A percentile compares a stretch with the other conserved stretches of the same genome.
phyloP scores from a whole-genome alignment of 2,888 invertebrate genomes.

The Cantharis flavilabris region DNA sequence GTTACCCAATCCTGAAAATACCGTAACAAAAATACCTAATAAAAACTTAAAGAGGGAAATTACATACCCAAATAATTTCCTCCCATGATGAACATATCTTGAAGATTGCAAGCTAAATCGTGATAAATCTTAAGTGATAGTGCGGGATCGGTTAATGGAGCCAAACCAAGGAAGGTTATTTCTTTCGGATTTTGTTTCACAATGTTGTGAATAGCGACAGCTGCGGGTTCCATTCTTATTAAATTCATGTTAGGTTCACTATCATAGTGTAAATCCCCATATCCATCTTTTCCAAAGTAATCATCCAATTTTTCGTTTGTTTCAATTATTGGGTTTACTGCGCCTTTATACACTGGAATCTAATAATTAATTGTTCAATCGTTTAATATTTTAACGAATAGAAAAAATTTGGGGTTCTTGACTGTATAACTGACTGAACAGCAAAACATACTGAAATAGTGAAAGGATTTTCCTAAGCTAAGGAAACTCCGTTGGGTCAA shows the following conservation, averaged over 20 bases:
- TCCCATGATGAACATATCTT: slow-evolving; percentile 77
- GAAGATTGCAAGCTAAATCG: slow-evolving; percentile 64
- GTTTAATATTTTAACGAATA: background rate
- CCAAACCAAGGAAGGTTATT: slow-evolving; percentile 68
- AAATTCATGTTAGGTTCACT: slow-evolving; percentile 37
- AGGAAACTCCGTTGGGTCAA: no score
- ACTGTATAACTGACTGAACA: no score
- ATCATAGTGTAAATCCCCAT: slow-evolving; percentile 62
- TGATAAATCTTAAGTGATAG: slow-evolving; percentile 72
- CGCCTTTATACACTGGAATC: slow-evolving; percentile 75
- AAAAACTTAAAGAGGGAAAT: background rate
- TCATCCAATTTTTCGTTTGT: slow-evolving; percentile 48
- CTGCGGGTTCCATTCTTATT: slow-evolving; percentile 54
- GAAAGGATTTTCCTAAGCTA: no score
- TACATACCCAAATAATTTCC: slow-evolving; percentile 71
- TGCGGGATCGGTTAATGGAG: slow-evolving; percentile 80
- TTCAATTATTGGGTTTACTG: slow-evolving; percentile 56
- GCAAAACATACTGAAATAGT: no score
- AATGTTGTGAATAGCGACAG: slow-evolving; percentile 63
- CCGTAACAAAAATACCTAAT: background rate
- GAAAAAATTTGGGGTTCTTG: background rate
- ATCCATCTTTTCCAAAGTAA: slow-evolving; percentile 72
- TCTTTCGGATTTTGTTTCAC: slow-evolving; percentile 62
- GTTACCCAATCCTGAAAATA: slow-evolving; percentile 63
- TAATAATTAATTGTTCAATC: slow-evolving; percentile 42